Evolutionary conservation across 1,140 invertebrate species (phyloP).

Genomic region (Drosophila kohkoa): DNA sequence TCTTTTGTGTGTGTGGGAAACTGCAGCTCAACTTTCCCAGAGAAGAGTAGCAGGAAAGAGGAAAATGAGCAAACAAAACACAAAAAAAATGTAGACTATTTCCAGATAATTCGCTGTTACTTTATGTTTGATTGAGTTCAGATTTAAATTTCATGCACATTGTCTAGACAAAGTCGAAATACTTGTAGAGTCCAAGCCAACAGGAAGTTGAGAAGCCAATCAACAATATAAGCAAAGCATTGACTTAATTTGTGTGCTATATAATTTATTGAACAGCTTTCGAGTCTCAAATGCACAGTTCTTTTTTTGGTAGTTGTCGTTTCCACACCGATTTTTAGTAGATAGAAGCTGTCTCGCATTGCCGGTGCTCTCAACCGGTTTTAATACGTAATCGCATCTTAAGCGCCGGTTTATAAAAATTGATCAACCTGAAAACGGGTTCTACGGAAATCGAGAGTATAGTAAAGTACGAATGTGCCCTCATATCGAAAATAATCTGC

Average conservation of each 20-base stretch:
- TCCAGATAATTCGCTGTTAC: slow-evolving; percentile 20
- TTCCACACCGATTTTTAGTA: background rate
- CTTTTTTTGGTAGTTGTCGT: slow-evolving; percentile 11
- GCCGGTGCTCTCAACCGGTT: slow-evolving; percentile 14
- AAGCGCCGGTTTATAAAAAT: slow-evolving; percentile 33
- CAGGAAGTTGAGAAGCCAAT: slow-evolving; percentile 36
- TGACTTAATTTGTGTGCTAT: slow-evolving; percentile 63
- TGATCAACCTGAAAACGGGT: slow-evolving; percentile 39
- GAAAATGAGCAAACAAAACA: too few relatives aligned
- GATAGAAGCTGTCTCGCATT: background rate
- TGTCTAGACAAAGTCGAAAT: slow-evolving; percentile 35
- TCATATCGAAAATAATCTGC: slow-evolving; percentile 18
- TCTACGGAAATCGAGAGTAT: slow-evolving; percentile 68
- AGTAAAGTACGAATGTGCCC: slow-evolving; percentile 8
- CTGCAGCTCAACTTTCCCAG: slow-evolving; percentile 59
- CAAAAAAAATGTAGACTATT: background rate
- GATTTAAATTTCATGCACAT: slow-evolving; percentile 44
- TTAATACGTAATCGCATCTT: slow-evolving; percentile 51
- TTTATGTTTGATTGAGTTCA: slow-evolving; percentile 5
- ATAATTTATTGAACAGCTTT: slow-evolving; percentile 49
- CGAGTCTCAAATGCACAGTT: slow-evolving; percentile 17
- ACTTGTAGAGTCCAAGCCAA: background rate
- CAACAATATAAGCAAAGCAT: slow-evolving; percentile 26
- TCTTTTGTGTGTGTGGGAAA: slow-evolving; percentile 26
- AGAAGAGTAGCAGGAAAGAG: slow-evolving; percentile 3